phyloP scores from a whole-genome alignment of 2,113 vertebrate species.

The Abramis brama region DNA sequence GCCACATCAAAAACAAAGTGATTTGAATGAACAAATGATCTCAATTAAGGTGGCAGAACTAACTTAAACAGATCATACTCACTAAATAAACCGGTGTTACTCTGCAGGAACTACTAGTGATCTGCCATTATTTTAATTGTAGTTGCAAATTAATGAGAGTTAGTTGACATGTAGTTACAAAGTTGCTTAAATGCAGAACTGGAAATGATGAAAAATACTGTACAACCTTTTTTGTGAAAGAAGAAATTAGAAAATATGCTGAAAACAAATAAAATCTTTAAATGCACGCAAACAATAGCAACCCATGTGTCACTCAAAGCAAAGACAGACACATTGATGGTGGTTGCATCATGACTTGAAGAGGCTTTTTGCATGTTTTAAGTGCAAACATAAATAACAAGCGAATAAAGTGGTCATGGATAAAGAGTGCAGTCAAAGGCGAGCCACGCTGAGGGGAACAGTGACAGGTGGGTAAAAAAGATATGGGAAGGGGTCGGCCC shows the following conservation, averaged over 20 bases:
- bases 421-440: not conserved
- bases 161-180: too few species aligned
- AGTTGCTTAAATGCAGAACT: not conserved
- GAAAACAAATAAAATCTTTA: not conserved
- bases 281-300: not conserved
- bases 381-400: not conserved
- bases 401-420: not conserved
- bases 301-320: not conserved
- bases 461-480: constrained; percentile 7
- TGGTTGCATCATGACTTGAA: not conserved
- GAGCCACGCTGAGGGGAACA: not conserved
- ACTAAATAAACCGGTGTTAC: too few species aligned
- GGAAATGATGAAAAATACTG: not conserved
- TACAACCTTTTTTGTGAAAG: not conserved
- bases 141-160: too few species aligned
- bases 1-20: too few species aligned
- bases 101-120: too few species aligned
- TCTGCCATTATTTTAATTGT: too few species aligned
- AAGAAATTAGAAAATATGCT: not conserved
- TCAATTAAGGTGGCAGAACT: too few species aligned
- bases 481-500: not conserved
- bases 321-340: not conserved
- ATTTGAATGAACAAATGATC: too few species aligned
- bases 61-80: too few species aligned
- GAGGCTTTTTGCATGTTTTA: not conserved